Base-by-base conservation (phyloP, 2,113 vertebrate genomes). In the Thunnus maccoyii region DNA sequence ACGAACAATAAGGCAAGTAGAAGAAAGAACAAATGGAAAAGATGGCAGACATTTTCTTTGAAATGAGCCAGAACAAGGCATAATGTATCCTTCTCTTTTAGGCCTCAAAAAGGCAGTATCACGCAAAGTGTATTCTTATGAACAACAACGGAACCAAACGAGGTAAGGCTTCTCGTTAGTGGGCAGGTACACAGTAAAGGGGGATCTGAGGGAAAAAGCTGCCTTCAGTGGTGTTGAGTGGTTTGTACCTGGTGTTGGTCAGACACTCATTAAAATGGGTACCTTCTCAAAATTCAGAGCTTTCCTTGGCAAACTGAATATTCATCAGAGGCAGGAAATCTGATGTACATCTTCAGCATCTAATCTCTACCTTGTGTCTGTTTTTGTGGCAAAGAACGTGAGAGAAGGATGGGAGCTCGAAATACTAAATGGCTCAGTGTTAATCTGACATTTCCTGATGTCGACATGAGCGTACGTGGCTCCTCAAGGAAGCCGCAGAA, bases 1-100 rank as follows among this genome's bases (percentile, higher is more conserved):
- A 96, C 93, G 94, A 90, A 96, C 96, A 95, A 95, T 96, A 96
- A 97, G 96, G 96, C 96, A 95, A 96, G 94, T 95, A 94, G 85
- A 91, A 94, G 89, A 93, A 90, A 87, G 74, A 92, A 86, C 68
- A 4, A 82, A 89, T 52, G 3, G 51, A 86, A 88, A 82, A 80
- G 77, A 92, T 85, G 92, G 86, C 90, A 78, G 86, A 90, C 83
- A 76, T 87, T 91, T 88, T 72, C 72, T 72, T 61, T 75, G 64
- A 91, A 91, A 89, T 86, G 80, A 88, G 87, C 86, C 80, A 83
- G 76, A 89, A 83, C 76, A 87, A 92, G 86, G 86, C 90, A 62
- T 12, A 80, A 80, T 56, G 78, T 52, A 74, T 82, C 75, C 57
- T 75, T 74, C 77, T 82, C 27, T 91, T 88, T 83, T 74, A 46